Base-by-base conservation (phyloP, 2,113 vertebrate species). In the Acrocephalus arundinaceus region DNA sequence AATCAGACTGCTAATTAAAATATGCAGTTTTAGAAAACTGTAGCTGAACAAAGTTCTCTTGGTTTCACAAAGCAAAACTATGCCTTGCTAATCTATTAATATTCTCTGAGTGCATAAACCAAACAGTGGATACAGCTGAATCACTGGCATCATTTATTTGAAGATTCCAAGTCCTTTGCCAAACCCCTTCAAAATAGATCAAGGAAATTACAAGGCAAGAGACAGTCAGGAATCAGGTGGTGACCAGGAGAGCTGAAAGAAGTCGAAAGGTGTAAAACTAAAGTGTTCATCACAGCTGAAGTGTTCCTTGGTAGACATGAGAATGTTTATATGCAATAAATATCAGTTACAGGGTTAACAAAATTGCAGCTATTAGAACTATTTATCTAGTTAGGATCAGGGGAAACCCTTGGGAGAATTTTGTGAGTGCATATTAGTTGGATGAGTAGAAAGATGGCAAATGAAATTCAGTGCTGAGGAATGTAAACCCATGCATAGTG, bases 111-210 rank as follows among this genome's bases (percentile, higher is more conserved):
- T 74, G 39, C 51, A 22, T 93, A 86, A 96, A 80, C 9, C 31
- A 54, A 77, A 62, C 46, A 57, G 35, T 80, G 59, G 54, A 31
- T 77, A 25, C 54, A 51, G 79, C 61, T 80, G 76, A 90, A 89
- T 85, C 75, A 58, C 49, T 46, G 63, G 12, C 59, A 58, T 87
- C 0, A 5, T 89, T 89, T 87, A 45, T 96, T 90, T 94, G 85
- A 82, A 87, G 89, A 89, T 94, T 89, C 58, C 48, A 85, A 72
- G 31, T 82, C 61, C 20, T 88, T 85, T 88, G 67, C 58, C 77
- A 92, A 76, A 68, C 13, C 4, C 12, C 18, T 88, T 90, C 48
- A 84, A 89, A 94, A 81, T 2, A 85, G 41, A 46, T 49, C 1
- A 5, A 77, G 55, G 71, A 93, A 90, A 74, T 93, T 7, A 22